phyloP scores from a whole-genome alignment of 2,888 invertebrate species.

The Chaetogeoica ovagalla region DNA sequence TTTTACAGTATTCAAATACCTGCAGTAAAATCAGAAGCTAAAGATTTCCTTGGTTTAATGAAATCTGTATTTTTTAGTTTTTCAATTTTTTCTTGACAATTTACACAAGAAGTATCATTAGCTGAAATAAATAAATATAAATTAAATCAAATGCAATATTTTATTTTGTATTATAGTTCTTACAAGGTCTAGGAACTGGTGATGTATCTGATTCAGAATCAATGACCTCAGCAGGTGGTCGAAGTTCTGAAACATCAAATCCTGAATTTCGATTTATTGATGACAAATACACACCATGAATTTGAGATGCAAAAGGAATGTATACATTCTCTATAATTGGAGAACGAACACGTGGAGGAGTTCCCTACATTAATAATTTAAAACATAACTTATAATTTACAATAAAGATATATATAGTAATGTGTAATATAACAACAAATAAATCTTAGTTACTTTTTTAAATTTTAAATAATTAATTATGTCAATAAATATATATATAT shows the following conservation, averaged over 20 bases:
- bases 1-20: constrained; percentile 6
- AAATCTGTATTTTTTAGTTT: constrained; percentile 24
- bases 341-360: constrained; percentile 31
- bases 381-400: background rate
- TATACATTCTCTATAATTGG: constrained; percentile 1
- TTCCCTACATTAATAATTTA: constrained; percentile 24
- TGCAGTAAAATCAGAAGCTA: constrained; percentile 26
- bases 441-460: background rate
- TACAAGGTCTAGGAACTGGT: constrained; percentile 2
- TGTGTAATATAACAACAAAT: too few species aligned
- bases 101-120: constrained; percentile 28
- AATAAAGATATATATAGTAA: background rate
- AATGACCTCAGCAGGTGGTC: constrained; percentile 6
- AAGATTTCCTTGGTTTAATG: constrained; percentile 32
- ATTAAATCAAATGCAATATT: background rate
- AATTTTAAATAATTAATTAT: background rate
- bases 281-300: constrained; percentile 13
- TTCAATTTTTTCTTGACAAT: constrained; percentile 38
- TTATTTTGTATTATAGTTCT: background rate
- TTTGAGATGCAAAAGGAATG: background rate
- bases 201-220: constrained; percentile 33
- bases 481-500: background rate
- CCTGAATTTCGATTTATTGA: constrained; percentile 10
- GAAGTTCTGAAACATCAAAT: constrained; percentile 7
- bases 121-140: constrained; percentile 27